phyloP scores from a whole-genome alignment of 1,140 invertebrate genomes.

The Ditylenchus dipsaci region DNA sequence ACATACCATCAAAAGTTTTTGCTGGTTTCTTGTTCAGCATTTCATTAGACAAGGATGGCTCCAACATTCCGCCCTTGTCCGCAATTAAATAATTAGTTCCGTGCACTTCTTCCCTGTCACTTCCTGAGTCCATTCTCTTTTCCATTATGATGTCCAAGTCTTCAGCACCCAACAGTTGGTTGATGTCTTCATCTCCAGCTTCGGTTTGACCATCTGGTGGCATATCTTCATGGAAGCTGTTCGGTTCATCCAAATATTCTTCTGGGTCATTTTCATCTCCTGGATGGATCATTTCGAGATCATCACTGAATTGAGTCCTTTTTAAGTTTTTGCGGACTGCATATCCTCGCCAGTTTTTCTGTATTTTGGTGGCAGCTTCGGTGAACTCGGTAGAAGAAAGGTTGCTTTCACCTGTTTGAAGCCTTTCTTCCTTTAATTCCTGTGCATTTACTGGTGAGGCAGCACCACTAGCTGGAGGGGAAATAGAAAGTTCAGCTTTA shows the following conservation, averaged over 20 bases:
- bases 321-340: conserved; percentile 8
- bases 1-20: not conserved
- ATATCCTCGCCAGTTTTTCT: conserved; percentile 9
- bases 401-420: too few species aligned
- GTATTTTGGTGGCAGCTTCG: not conserved
- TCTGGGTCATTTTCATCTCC: not conserved
- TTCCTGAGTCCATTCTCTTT: not conserved
- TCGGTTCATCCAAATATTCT: not conserved
- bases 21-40: not conserved
- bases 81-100: conserved; percentile 1
- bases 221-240: not conserved
- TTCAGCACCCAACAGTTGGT: not conserved
- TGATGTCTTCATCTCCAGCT: not conserved
- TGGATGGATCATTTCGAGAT: not conserved
- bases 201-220: not conserved
- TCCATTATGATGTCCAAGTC: not conserved
- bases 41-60: not conserved
- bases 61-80: not conserved
- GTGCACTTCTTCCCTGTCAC: not conserved
- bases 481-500: too few species aligned
- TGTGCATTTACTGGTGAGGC: too few species aligned
- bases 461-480: too few species aligned
- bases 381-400: too few species aligned
- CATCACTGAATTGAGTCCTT: not conserved
- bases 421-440: too few species aligned